These are phyloP conservation scores for Drosophila fuyamai DNA, from an alignment of 1,140 invertebrate species.

Conservation along the genomic window DNA sequence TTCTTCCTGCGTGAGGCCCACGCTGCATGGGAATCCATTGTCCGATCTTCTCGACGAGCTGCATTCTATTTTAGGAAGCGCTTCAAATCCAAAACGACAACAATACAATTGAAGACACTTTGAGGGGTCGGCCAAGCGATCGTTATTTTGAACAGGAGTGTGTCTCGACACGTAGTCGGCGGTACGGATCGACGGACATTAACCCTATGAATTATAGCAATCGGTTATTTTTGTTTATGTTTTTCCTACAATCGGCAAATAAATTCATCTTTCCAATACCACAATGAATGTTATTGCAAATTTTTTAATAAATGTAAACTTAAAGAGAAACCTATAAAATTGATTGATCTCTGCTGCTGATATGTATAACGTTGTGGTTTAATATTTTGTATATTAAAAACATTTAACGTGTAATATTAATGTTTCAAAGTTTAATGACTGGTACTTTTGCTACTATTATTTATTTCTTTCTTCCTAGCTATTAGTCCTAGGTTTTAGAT, in stretches of 20 bases:
- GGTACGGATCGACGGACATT: not conserved
- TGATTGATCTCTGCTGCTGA: no score
- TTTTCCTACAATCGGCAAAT: not conserved
- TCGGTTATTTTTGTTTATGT: not conserved
- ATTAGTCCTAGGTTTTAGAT: no score
- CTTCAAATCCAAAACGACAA: slow-evolving; percentile 38
- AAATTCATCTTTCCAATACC: not conserved
- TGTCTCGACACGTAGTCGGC: no score
- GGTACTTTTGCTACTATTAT: no score
- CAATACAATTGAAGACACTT: slow-evolving; percentile 21
- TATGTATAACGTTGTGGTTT: no score
- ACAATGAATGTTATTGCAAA: no score
- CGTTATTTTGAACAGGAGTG: slow-evolving; percentile 2
- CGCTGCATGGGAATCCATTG: slow-evolving; percentile 39
- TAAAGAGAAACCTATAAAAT: no score
- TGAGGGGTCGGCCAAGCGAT: not conserved
- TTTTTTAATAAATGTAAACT: no score
- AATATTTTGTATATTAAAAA: no score
- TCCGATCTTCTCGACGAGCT: slow-evolving; percentile 29
- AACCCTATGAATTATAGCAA: not conserved
- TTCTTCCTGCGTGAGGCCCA: slow-evolving; percentile 33
- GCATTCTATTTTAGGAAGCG: slow-evolving; percentile 44
- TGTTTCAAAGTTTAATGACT: no score
- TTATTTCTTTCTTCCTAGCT: no score
- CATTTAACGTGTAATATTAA: no score